Conservation (phyloP, 2,113 vertebrate species). For the Pituophis catenifer region DNA sequence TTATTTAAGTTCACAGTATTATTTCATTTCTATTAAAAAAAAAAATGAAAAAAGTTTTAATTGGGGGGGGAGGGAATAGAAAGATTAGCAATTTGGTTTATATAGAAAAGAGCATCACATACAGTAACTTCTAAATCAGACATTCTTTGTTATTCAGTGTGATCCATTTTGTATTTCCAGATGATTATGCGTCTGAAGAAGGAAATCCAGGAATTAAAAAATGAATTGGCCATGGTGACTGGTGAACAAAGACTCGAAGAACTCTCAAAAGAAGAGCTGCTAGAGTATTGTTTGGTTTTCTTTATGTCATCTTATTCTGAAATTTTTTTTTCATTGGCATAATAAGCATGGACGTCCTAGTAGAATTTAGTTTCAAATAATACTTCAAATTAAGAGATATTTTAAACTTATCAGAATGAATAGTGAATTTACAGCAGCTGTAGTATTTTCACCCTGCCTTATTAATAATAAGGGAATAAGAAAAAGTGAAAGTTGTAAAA, state of each 20-base stretch:
- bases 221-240: slow-evolving; percentile 83
- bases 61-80: neutral
- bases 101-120: neutral
- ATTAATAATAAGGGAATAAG: slow-evolving; percentile 28
- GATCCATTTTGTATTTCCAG: slow-evolving; percentile 66
- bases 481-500: slow-evolving; percentile 37
- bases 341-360: slow-evolving; percentile 15
- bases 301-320: neutral
- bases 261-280: slow-evolving; percentile 79
- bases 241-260: slow-evolving; percentile 77
- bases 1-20: slow-evolving; percentile 30
- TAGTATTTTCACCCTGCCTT: slow-evolving; percentile 38
- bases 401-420: slow-evolving; percentile 26
- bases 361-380: neutral
- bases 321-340: slow-evolving; percentile 35
- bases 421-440: slow-evolving; percentile 35
- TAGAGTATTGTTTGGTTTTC: slow-evolving; percentile 72
- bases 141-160: slow-evolving; percentile 16
- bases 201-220: slow-evolving; percentile 84
- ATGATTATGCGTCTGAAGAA: slow-evolving; percentile 81
- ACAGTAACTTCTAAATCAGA: neutral
- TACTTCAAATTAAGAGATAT: neutral
- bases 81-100: neutral
- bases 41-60: slow-evolving; percentile 11
- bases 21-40: slow-evolving; percentile 7